A percentile compares a stretch with the other conserved stretches of the same genome.
Conservation (phyloP, 1,140 invertebrate genomes). For the Macrocentrus cingulum region DNA sequence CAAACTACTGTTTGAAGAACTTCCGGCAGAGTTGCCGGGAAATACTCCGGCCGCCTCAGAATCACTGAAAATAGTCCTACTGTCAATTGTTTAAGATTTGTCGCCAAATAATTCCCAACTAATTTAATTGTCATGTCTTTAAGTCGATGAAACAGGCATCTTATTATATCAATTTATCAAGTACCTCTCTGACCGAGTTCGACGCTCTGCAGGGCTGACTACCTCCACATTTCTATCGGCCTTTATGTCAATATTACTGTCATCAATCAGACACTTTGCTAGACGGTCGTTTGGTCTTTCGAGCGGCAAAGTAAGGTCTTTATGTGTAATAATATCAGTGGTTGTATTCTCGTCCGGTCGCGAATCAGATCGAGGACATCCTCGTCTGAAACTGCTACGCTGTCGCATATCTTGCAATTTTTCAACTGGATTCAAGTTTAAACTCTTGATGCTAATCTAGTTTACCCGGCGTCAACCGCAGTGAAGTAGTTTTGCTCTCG, state of each 20-base stretch:
- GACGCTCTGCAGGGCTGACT: constrained; percentile 36
- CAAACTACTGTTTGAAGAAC: constrained; percentile 58
- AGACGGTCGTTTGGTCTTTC: constrained; percentile 37
- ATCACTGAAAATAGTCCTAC: constrained; percentile 52
- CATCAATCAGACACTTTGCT: constrained; percentile 35
- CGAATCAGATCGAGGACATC: constrained; percentile 42
- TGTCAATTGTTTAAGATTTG: constrained; percentile 43
- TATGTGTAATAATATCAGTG: constrained; percentile 35
- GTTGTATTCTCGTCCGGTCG: constrained; percentile 38
- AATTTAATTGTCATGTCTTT: too few relatives aligned
- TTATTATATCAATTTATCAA: background rate
- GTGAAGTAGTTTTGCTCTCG: too few relatives aligned
- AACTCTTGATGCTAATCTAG: too few relatives aligned
- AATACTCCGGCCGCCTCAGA: constrained; percentile 50
- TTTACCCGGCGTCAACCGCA: too few relatives aligned
- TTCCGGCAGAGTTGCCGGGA: constrained; percentile 56
- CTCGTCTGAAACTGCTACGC: constrained; percentile 33
- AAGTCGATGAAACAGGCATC: too few relatives aligned
- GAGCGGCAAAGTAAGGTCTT: constrained; percentile 33
- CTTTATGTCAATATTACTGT: constrained; percentile 31
- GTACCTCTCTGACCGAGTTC: constrained; percentile 53
- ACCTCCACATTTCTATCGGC: constrained; percentile 15
- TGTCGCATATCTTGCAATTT: constrained; percentile 41
- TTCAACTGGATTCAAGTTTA: too few relatives aligned
- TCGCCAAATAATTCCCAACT: background rate